Evolutionary conservation across 2,888 invertebrate species (phyloP), one percentile per base, ranked within the genome.

Genomic region (Colostygia pectinataria): DNA sequence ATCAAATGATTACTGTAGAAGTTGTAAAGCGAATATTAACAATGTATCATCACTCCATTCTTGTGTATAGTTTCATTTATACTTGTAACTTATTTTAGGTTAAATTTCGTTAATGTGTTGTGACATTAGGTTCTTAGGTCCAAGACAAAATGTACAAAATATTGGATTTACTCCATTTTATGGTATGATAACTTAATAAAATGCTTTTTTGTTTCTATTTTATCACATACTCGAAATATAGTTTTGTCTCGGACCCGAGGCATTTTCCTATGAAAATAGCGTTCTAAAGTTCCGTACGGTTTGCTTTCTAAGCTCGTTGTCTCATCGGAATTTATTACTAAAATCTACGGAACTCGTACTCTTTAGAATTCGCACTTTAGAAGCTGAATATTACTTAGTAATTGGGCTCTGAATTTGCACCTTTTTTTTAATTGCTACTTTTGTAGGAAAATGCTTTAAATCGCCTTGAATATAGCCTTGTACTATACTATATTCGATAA

Each of bases 381-480:
- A 10, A 8, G 23, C 10, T 13, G 10, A 23, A 15, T 9, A 4
- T 31, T 31, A 40, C 13, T 4, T 23, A 23, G 31, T 31, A 13
- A 20, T 12, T 20, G 20, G 18, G 15, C 15, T 4, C 15, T 18
- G n/a, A 31, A 23, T 15, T 14, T 31, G 31, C 24, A 41, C 31
- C 12, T 0, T 31, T 15, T 33, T 9, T 20, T 4, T 40, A 29
- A 61, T 53, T 59, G 40, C 45, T 56, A n/a, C 27, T 46, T 49
- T 52, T 66, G 63, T 67, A 25, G 70, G 69, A 63, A 61, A 68
- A 69, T 69, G 63, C 58, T 63, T 56, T 45, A 37, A 41, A 51
- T 51, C 40, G 61, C 71, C 68, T 72, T 77, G 67, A 13, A 38
- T 72, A 75, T 76, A 77, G 66, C 72, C 59, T 70, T 62, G 53